Conservation (phyloP, 2,797 vertebrate genomes). For the Melanotaenia maccullochi region DNA sequence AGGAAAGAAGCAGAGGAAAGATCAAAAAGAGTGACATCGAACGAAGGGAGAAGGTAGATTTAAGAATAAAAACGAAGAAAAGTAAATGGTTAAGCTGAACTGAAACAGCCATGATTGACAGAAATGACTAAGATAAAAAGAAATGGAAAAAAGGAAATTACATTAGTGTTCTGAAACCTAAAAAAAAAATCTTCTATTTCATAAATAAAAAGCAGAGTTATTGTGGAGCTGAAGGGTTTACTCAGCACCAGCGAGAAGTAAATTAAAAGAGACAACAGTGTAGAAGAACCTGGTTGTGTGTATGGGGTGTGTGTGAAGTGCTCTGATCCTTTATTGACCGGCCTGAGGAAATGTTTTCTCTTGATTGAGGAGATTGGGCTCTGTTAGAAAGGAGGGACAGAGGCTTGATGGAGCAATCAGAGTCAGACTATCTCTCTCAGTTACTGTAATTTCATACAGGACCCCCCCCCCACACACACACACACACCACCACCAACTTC, state of each 20-base stretch:
- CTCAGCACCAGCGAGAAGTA: conserved; percentile 15
- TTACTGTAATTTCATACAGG: conserved; percentile 73
- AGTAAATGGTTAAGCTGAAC: conserved; percentile 13
- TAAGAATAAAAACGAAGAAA: conserved; percentile 13
- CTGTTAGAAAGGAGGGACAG: conserved; percentile 37
- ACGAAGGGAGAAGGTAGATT: neutral
- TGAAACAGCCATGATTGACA: conserved; percentile 2
- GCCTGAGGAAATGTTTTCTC: conserved; percentile 59
- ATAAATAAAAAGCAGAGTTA: conserved; percentile 33
- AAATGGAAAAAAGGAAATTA: conserved; percentile 2
- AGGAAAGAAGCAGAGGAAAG: conserved; percentile 7
- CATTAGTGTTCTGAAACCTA: conserved; percentile 24
- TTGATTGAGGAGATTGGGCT: conserved; percentile 59
- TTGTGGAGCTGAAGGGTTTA: conserved; percentile 29
- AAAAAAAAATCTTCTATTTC: conserved; percentile 20
- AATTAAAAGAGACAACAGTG: conserved; percentile 58
- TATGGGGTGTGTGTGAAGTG: conserved; percentile 14
- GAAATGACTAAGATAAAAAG: neutral
- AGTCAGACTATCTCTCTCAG: conserved; percentile 58
- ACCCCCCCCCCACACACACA: conserved; percentile 4
- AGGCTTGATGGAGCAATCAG: conserved; percentile 58
- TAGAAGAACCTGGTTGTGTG: conserved; percentile 40
- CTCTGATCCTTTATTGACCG: conserved; percentile 62
- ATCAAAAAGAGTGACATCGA: conserved; percentile 4
- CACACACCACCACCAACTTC: neutral